These are phyloP conservation scores for Pedetes capensis DNA, from an alignment of 2,113 vertebrate genomes.

Conservation along the genomic window DNA sequence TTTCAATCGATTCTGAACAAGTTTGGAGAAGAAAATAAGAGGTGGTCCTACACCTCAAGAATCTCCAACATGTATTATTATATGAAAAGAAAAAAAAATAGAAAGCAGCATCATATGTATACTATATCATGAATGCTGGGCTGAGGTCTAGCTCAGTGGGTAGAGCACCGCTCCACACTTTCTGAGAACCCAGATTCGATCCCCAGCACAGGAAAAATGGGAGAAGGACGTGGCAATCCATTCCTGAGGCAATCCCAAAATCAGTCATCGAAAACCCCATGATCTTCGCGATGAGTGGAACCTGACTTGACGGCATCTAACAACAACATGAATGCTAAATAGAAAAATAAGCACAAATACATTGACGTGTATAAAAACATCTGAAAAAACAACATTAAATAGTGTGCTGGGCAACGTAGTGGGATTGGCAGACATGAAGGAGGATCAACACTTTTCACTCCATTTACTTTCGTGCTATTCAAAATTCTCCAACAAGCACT, in stretches of 20 bases:
- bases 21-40: background rate
- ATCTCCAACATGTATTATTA: background rate
- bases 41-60: background rate
- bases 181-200: too few relatives aligned
- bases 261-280: too few relatives aligned
- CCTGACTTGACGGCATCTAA: too few relatives aligned
- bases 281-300: too few relatives aligned
- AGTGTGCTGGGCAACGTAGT: background rate
- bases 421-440: background rate
- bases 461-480: background rate
- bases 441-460: background rate
- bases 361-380: background rate
- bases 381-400: background rate
- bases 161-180: too few relatives aligned
- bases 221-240: too few relatives aligned
- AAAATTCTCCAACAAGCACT: constrained; percentile 10
- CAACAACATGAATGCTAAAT: background rate
- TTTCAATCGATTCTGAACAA: background rate
- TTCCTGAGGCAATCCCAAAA: too few relatives aligned
- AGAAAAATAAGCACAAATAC: background rate
- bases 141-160: too few relatives aligned
- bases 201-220: too few relatives aligned
- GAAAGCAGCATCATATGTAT: background rate
- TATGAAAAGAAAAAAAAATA: constrained; percentile 33
- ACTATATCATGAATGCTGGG: background rate